Evolutionary conservation across 1,140 invertebrate species (phyloP), one percentile per base, ranked within the genome.

Genomic region (Tetranychus cinnabarinus): DNA sequence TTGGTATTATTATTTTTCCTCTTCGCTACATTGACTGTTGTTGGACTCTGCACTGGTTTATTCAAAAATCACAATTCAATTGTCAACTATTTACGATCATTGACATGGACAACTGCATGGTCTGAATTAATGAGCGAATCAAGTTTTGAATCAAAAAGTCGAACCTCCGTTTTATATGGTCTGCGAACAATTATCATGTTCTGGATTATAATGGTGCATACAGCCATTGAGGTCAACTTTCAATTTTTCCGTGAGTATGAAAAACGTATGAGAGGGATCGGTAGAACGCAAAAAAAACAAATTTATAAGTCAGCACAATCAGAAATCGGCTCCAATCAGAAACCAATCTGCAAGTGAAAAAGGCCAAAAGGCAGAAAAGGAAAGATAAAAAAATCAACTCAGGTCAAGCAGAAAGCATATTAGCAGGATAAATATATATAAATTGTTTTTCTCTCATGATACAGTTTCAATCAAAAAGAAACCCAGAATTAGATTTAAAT

Each of bases 171-270:
- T 34, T 33, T 65, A 3, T 61, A 65, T 59, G 62, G 64, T 7
- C 12, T 63, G n/a, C 58, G 64, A 42, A 34, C 42, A 12, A 37
- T 63, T 6, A 34, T 65, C 13, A 33, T 65, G 34, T n/a, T 63
- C 15, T 65, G 62, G 62, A 63, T 65, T 12, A 60, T 63, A 15
- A n/a, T 61, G 15, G 64, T 65, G 15, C 64, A 65, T 23, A 64
- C 58, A 12, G 35, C 37, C 5, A 57, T 61, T 13, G 48, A 61
- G 23, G 47, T 65, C 37, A 63, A 65, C 31, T 65, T 60, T 42
- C 64, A 65, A 58, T 65, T 52, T 55, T 63, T 65, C 35, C 63
- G 63, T 59, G 45, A 59, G 56, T 62, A 23, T 52, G 5, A 37
- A 52, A 33, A 15, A 52, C 48, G 15, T 52, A 52, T 52, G 5